A percentile compares a stretch with the other conserved stretches of the same genome.
phyloP scores from a whole-genome alignment of 2,888 invertebrate genomes.

The Lymantria dispar region DNA sequence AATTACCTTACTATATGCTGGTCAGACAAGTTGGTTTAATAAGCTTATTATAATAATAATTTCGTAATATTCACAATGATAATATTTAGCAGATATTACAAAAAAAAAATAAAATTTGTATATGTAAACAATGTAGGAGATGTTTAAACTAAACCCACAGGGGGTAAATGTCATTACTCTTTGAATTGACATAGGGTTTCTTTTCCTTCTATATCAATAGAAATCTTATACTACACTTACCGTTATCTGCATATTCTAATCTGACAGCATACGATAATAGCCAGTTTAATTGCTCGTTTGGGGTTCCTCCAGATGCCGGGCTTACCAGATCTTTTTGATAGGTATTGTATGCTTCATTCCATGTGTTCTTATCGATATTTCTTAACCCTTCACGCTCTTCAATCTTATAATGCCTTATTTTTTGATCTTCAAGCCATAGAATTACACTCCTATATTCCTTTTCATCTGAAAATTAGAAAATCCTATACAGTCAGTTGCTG shows the following conservation, averaged over 20 bases:
- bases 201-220: neutral
- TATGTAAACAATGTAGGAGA: too few relatives aligned
- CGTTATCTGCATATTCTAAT: slow-evolving; percentile 91
- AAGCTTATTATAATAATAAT: too few relatives aligned
- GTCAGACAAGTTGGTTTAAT: too few relatives aligned
- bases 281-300: slow-evolving; percentile 91
- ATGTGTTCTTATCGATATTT: slow-evolving; percentile 84
- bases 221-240: slow-evolving; percentile 58
- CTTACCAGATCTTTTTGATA: slow-evolving; percentile 90
- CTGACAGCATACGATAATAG: slow-evolving; percentile 91
- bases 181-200: too few relatives aligned
- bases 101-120: too few relatives aligned
- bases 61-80: too few relatives aligned
- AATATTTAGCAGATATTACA: too few relatives aligned
- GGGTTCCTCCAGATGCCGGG: slow-evolving; percentile 82
- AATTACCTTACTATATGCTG: too few relatives aligned
- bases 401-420: slow-evolving; percentile 93
- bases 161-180: too few relatives aligned
- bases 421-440: slow-evolving; percentile 96
- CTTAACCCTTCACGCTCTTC: slow-evolving; percentile 90
- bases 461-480: slow-evolving; percentile 83
- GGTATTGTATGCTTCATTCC: slow-evolving; percentile 87
- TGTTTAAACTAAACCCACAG: too few relatives aligned
- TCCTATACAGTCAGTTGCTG: neutral
- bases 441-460: slow-evolving; percentile 90